Conservation (phyloP, 2,888 invertebrate genomes). For the Scaptomyza reducta region DNA sequence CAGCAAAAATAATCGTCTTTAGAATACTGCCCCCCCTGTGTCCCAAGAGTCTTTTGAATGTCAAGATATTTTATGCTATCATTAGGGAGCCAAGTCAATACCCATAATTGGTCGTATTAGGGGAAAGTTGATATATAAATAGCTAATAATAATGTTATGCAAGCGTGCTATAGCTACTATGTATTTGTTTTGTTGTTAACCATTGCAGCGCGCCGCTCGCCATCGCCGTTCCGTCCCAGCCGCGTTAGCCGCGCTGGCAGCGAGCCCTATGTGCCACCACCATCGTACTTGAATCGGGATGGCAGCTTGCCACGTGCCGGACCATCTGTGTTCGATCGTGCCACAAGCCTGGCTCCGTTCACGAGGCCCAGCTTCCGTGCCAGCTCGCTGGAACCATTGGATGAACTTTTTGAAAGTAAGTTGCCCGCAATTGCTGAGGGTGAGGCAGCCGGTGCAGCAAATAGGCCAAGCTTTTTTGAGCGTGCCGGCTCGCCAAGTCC, state of each 20-base stretch:
- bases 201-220: constrained; percentile 76
- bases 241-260: constrained; percentile 81
- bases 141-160: neutral
- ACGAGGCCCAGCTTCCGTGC: constrained; percentile 81
- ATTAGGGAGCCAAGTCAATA: neutral
- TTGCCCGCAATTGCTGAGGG: constrained; percentile 67
- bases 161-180: constrained; percentile 5
- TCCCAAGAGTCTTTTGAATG: no score
- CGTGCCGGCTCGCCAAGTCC: constrained; percentile 87
- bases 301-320: constrained; percentile 77
- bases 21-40: no score
- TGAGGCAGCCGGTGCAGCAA: constrained; percentile 50
- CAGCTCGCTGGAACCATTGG: constrained; percentile 83
- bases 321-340: constrained; percentile 80
- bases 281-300: constrained; percentile 73
- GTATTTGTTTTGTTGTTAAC: constrained; percentile 13
- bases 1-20: neutral
- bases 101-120: neutral
- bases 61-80: no score
- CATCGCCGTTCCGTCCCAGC: constrained; percentile 71
- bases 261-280: constrained; percentile 82
- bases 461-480: constrained; percentile 76
- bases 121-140: neutral
- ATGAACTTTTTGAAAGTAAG: constrained; percentile 83
- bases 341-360: constrained; percentile 81